A percentile compares a stretch with the other conserved stretches of the same genome.
These are phyloP conservation scores for Diarsia dahlii DNA, from an alignment of 2,888 invertebrate genomes.

Conservation along the genomic window DNA sequence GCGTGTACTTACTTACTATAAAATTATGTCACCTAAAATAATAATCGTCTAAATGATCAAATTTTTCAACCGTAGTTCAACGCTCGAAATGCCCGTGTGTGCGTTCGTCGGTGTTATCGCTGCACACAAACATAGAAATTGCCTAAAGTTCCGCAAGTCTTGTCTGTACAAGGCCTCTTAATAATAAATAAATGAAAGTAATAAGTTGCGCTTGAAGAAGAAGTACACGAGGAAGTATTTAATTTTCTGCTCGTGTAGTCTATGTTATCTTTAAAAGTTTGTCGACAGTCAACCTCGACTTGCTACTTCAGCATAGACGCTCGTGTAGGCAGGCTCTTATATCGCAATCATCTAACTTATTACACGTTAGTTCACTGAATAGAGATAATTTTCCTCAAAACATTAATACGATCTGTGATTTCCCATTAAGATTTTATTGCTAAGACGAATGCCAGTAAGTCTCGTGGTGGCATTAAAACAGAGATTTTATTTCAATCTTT, in stretches of 20 bases:
- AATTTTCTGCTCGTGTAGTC: not conserved
- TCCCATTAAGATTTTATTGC: not conserved
- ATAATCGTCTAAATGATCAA: too few species aligned
- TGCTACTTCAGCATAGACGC: not conserved
- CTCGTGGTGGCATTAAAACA: not conserved
- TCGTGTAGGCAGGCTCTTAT: not conserved
- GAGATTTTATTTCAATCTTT: not conserved
- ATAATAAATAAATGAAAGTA: too few species aligned
- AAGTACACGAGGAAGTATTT: not conserved
- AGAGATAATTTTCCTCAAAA: not conserved
- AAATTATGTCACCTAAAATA: too few species aligned
- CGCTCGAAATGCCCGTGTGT: too few species aligned
- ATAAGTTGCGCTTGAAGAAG: too few species aligned
- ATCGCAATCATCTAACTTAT: constrained; percentile 5
- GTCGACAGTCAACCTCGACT: not conserved
- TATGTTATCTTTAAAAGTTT: not conserved
- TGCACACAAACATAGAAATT: too few species aligned
- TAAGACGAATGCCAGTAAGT: not conserved
- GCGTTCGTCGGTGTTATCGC: too few species aligned
- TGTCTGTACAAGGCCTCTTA: too few species aligned
- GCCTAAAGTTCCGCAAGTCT: too few species aligned
- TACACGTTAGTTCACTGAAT: not conserved
- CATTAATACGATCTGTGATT: not conserved
- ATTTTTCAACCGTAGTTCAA: too few species aligned
- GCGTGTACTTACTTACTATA: too few species aligned